Base-by-base conservation (phyloP, 2,113 vertebrate genomes). In the Stictonetta naevosa region DNA sequence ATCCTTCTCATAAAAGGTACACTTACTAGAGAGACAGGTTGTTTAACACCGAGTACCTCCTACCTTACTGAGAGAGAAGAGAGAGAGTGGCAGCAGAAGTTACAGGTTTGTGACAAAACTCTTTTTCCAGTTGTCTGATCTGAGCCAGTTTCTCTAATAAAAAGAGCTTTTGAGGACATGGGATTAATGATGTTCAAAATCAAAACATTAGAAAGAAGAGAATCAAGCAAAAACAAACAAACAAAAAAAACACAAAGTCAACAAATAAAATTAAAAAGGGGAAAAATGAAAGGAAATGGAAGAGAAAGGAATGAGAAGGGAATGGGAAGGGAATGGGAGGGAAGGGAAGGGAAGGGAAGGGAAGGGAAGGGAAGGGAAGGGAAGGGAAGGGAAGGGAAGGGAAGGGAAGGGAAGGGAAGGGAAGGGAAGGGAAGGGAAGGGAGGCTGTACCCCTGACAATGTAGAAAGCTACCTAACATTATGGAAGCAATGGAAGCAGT, bases 201-300 rank as follows among this genome's bases (percentile, higher is more conserved):
- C 12, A 40, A 42, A 63, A 44, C 0, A 0, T 12, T 52, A 63
- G 21, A 29, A 73, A 53, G 13, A 23, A 13, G 17, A 36, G 4
- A 0, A 0, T 4, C 52, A 17, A 14, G 20, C 46, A 22, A 36
- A n/a, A 1, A 36, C 0, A 53, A 42, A 40, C 3, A 31, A 29
- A 29, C 19, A 74, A 38, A 2, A 59, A 11, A 50, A 50, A 4
- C 48, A 31, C 17, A 77, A 60, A 71, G 12, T 34, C 26, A 14
- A 64, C 17, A 19, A 42, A 40, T 42, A 42, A 25, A 50, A 50
- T 12, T 22, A 23, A 50, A 50, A 50, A 50, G 22, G 22, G 48
- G 22, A 11, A 12, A 26, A 25, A 36, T 42, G 40, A 46, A 48
- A 48, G 20, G 19, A 10, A 48, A 48, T 20, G 46, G 10, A 48